These are phyloP conservation scores for Campylomormyrus numenius DNA, from an alignment of 2,113 vertebrate genomes.

Conservation along the genomic window DNA sequence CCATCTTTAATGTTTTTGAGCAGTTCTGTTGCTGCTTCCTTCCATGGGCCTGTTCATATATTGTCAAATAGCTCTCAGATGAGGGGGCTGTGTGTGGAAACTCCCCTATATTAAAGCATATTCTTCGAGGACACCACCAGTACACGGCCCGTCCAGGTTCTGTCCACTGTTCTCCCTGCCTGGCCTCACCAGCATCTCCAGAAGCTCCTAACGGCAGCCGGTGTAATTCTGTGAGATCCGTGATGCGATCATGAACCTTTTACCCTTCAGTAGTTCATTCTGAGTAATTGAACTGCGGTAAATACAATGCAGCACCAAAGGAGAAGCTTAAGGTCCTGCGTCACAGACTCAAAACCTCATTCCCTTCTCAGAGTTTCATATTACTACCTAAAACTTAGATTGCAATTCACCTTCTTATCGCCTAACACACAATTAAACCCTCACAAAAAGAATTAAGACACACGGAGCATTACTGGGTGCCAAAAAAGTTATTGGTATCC, in stretches of 20 bases:
- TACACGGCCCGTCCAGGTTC: neutral
- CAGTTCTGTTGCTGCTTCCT: neutral
- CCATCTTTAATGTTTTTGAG: neutral
- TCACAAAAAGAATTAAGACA: neutral
- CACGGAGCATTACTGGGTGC: neutral
- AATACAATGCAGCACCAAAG: too few relatives aligned
- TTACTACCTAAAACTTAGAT: constrained; percentile 16
- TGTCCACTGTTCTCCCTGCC: neutral
- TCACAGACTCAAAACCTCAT: neutral
- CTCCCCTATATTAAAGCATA: neutral
- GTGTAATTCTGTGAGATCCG: neutral
- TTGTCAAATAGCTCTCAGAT: neutral
- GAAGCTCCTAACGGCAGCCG: neutral
- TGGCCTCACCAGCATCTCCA: neutral
- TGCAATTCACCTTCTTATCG: neutral
- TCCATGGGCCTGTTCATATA: neutral
- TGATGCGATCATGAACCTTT: neutral
- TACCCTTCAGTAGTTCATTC: neutral
- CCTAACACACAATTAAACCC: neutral
- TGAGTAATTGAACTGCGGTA: neutral
- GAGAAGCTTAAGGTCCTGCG: neutral
- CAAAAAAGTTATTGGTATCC: neutral
- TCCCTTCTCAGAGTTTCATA: constrained; percentile 20
- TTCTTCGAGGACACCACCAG: neutral
- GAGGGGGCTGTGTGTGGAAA: neutral